phyloP scores from a whole-genome alignment of 2,797 vertebrate species.

The Glyptemys insculpta region DNA sequence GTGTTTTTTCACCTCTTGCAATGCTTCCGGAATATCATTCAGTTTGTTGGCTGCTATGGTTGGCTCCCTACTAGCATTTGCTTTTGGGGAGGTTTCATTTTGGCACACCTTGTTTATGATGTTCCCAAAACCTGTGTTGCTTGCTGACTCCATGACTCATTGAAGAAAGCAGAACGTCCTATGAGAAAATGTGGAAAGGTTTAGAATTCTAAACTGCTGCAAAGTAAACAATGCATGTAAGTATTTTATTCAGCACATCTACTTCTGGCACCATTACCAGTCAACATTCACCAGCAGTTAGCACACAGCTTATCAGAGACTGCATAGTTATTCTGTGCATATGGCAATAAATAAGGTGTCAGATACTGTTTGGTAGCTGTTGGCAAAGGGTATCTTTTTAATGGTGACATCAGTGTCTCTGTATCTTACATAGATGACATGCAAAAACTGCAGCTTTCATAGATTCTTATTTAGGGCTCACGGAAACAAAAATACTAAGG shows the following conservation, averaged over 20 bases:
- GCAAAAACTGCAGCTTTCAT: background rate
- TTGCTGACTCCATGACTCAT: slow-evolving; percentile 20
- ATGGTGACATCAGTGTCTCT: background rate
- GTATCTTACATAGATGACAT: background rate
- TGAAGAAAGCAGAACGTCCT: slow-evolving; percentile 41
- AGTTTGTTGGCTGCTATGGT: background rate
- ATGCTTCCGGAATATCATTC: slow-evolving; percentile 23
- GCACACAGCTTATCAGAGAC: background rate
- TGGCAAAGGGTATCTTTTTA: background rate
- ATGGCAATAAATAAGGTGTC: background rate
- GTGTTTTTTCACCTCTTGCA: slow-evolving; percentile 51
- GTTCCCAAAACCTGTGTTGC: slow-evolving; percentile 12
- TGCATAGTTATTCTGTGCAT: background rate
- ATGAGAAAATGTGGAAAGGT: slow-evolving; percentile 30
- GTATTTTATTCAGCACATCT: background rate
- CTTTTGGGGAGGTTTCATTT: slow-evolving; percentile 36
- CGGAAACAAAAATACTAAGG: background rate
- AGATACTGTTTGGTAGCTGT: background rate
- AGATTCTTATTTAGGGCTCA: background rate
- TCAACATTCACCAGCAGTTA: background rate
- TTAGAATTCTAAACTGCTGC: background rate
- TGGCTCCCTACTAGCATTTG: slow-evolving; percentile 15
- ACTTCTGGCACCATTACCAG: background rate
- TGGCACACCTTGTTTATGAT: background rate
- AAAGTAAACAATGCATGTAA: background rate